Percentiles rank a stretch among this genome's conserved stretches.
phyloP scores from a whole-genome alignment of 2,113 vertebrate genomes.

The Corythornis madagascariensis region DNA sequence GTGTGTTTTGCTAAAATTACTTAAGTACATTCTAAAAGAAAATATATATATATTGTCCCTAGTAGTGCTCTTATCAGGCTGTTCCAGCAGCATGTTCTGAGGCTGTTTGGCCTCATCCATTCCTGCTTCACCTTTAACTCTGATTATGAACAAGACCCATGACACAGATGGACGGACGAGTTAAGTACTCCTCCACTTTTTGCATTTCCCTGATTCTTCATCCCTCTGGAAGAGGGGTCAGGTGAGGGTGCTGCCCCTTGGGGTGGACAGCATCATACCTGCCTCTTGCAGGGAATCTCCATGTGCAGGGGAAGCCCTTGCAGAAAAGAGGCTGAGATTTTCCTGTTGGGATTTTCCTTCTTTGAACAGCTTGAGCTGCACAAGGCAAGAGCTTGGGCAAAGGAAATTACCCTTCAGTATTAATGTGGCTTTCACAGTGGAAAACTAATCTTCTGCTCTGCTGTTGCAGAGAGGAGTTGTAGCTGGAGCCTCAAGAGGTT shows the following conservation, averaged over 20 bases:
- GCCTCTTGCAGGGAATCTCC: accelerated
- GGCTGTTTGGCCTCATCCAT: not conserved
- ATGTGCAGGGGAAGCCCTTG: not conserved
- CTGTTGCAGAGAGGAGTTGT: not conserved
- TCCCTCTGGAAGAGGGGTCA: not conserved
- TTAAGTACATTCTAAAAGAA: not conserved
- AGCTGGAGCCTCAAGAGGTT: not conserved
- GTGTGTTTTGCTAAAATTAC: not conserved
- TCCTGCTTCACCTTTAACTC: not conserved
- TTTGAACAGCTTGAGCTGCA: not conserved
- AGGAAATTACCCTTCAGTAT: not conserved
- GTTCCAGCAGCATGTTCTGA: not conserved
- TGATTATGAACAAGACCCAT: not conserved
- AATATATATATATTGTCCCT: not conserved
- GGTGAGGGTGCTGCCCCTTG: not conserved
- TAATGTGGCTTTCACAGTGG: not conserved
- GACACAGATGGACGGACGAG: not conserved
- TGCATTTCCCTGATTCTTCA: not conserved
- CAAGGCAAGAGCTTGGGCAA: not conserved
- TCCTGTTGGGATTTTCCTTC: not conserved
- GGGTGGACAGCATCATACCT: not conserved
- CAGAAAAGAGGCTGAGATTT: not conserved
- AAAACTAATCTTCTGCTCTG: not conserved
- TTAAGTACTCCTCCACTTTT: not conserved
- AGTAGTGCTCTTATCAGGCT: not conserved